These are phyloP conservation scores for Palythoa grandiflora DNA, from an alignment of 92 coral and sea anemone genomes.

Conservation along the genomic window DNA sequence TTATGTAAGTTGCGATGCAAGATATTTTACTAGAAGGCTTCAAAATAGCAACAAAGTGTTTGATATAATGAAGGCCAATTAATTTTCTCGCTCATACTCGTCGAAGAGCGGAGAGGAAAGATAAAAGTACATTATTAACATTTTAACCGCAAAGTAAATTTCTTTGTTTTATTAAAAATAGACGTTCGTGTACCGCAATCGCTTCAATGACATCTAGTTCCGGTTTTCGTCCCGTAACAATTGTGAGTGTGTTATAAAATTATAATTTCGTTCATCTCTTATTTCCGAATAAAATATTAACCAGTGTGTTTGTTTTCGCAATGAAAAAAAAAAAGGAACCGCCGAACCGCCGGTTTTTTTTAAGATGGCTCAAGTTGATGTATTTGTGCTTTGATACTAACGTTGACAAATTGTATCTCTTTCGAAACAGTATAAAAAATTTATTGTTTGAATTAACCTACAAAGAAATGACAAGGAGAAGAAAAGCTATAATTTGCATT, in stretches of 20 bases:
- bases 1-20: neutral
- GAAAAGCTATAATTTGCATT: neutral
- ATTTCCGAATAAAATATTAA: neutral
- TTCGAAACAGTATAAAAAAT: neutral
- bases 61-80: slow-evolving; percentile 39
- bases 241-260: neutral
- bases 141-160: slow-evolving; percentile 28
- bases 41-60: slow-evolving; percentile 43
- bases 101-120: too few relatives aligned
- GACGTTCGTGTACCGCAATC: neutral
- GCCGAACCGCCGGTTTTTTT: too few relatives aligned
- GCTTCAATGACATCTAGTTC: slow-evolving; percentile 13
- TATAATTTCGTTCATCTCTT: too few relatives aligned
- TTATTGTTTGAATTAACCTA: too few relatives aligned
- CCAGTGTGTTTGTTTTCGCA: neutral
- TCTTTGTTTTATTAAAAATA: neutral
- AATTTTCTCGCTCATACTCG: too few relatives aligned
- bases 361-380: too few relatives aligned
- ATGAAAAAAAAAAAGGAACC: too few relatives aligned
- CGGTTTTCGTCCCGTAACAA: neutral
- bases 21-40: slow-evolving; percentile 32
- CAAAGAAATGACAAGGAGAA: neutral
- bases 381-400: too few relatives aligned
- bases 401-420: too few relatives aligned
- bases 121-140: too few relatives aligned